Conservation (phyloP, 2,888 invertebrate species). For the Eupithecia centaureata region DNA sequence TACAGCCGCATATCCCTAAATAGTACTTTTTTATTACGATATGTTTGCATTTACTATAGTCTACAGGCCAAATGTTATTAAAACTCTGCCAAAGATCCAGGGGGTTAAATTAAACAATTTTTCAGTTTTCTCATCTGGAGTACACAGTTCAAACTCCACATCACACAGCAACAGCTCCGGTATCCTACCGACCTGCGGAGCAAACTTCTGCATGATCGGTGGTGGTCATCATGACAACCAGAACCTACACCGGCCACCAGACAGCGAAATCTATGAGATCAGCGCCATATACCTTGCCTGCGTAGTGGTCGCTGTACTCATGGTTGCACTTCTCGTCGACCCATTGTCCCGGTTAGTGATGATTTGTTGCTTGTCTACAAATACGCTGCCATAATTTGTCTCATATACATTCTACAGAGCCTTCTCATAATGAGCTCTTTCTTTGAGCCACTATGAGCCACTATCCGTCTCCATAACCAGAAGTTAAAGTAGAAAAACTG, state of each 20-base stretch:
- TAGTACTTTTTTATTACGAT: too few species aligned
- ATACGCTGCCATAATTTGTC: not conserved
- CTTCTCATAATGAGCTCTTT: not conserved
- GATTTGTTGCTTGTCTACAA: not conserved
- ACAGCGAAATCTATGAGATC: constrained; percentile 94
- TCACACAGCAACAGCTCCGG: constrained; percentile 77
- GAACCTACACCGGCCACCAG: constrained; percentile 91
- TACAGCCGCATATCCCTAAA: not conserved
- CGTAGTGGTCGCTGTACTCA: constrained; percentile 92
- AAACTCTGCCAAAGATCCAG: not conserved
- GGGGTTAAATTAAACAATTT: not conserved
- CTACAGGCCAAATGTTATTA: not conserved
- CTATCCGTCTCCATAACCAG: not conserved
- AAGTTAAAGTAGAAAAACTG: too few species aligned
- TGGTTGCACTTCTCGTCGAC: constrained; percentile 95
- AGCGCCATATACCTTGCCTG: constrained; percentile 95
- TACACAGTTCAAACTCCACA: constrained; percentile 81
- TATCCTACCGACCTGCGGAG: constrained; percentile 87
- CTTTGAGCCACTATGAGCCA: not conserved
- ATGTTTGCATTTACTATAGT: not conserved
- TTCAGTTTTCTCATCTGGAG: constrained; percentile 90
- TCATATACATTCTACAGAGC: not conserved
- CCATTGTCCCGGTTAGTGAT: constrained; percentile 91
- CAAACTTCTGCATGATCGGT: constrained; percentile 91
- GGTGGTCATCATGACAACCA: constrained; percentile 86